Evolutionary conservation across 2,797 vertebrate genomes (phyloP).

Genomic region (Phoebastria nigripes): DNA sequence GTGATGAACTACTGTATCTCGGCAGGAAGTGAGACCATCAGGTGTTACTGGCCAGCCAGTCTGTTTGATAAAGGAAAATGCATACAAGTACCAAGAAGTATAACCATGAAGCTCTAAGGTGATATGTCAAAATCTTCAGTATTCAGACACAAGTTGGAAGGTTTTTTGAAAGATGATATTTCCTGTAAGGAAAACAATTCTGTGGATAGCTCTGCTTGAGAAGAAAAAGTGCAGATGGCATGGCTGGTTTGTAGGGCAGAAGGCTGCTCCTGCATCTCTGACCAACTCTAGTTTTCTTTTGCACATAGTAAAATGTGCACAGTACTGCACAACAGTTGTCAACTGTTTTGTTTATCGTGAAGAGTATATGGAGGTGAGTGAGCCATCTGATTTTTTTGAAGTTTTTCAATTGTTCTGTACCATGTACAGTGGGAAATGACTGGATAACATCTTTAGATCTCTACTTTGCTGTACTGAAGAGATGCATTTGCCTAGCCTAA

Average conservation of each 20-base stretch:
- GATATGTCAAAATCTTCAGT: background rate
- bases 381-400: background rate
- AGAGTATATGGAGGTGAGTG: background rate
- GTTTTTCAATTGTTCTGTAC: background rate
- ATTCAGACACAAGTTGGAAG: background rate
- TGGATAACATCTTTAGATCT: background rate
- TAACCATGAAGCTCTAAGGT: background rate
- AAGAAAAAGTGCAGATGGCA: background rate
- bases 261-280: background rate
- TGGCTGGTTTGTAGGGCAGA: background rate
- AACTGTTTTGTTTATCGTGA: background rate
- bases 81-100: background rate
- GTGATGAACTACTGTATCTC: fast-evolving
- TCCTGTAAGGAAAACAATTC: background rate
- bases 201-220: background rate
- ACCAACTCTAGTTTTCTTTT: background rate
- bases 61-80: background rate
- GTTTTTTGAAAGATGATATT: background rate
- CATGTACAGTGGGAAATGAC: background rate
- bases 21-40: background rate
- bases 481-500: background rate
- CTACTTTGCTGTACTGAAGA: background rate
- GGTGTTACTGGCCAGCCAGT: background rate
- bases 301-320: background rate
- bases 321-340: background rate